Evolutionary conservation across 2,797 vertebrate genomes (phyloP), one percentile per base, ranked within the genome.

Genomic region (Alosa sapidissima): DNA sequence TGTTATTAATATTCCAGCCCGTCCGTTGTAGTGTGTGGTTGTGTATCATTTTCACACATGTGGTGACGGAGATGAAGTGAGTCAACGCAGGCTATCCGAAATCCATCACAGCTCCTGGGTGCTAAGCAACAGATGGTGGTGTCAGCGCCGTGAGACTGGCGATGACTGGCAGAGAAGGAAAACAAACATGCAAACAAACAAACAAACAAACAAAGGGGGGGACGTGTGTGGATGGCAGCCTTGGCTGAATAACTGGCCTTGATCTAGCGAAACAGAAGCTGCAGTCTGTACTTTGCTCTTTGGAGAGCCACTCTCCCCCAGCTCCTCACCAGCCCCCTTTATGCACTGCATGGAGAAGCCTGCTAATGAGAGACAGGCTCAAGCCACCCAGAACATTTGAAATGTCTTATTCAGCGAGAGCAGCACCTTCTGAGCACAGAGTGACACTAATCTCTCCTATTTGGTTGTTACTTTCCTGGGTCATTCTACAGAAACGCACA

Each of bases 71-170:
- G 82, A 91, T 91, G 91, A 91, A 93, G 92, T 91, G 89, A 89
- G 89, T 91, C 86, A 55, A 86, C 48, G 83, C 62, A 89, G 89
- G 90, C 87, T 91, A 90, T 92, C 88, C 86, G 86, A 91, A 90
- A 88, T 88, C 87, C 83, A 85, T 86, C 89, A 89, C 89, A 85
- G 83, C 82, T 88, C 68, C 86, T 84, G 55, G 81, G 72, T 88
- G 88, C 90, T 91, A 83, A 58, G 91, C 91, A 91, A 91, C 92
- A 95, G 94, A 95, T 94, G 93, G 93, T 89, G 21, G 87, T 92
- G 92, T 94, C 92, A 92, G 88, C 89, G 91, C 82, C 49, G 75
- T 36, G 78, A 0, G 86, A 87, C 81, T 86, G 87, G 89, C 49
- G 81, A 47, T 78, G 36, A 47, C 72, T 78, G 81, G 58, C 87